Evolutionary conservation across 2,888 invertebrate species (phyloP).

Genomic region (Limenitis camilla): DNA sequence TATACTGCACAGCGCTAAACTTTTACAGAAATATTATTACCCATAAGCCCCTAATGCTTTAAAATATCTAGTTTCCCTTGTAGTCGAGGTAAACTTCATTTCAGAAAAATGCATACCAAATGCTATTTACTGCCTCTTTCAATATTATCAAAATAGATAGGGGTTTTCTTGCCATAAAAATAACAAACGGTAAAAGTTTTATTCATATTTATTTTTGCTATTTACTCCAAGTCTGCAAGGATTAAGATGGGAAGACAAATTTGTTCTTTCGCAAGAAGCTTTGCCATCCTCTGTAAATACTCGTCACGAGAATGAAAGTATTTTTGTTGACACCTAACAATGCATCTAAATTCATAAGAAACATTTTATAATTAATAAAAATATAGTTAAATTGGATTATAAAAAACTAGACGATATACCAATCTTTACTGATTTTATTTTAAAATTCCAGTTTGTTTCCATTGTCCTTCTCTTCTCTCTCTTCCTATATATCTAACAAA

Average conservation of each 20-base stretch:
- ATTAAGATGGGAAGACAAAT: neutral
- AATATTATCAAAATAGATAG: neutral
- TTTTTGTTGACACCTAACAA: conserved; percentile 6
- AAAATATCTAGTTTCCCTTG: too few species aligned
- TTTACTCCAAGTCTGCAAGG: neutral
- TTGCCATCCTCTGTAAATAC: neutral
- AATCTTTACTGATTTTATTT: too few species aligned
- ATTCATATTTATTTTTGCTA: neutral
- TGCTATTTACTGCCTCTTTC: neutral
- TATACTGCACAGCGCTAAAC: too few species aligned
- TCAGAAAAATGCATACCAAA: too few species aligned
- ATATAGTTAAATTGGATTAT: too few species aligned
- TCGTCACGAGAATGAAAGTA: neutral
- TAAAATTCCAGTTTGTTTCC: neutral
- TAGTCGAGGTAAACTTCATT: too few species aligned
- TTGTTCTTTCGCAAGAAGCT: neutral
- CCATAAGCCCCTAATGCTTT: too few species aligned
- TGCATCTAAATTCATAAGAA: neutral
- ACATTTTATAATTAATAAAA: neutral
- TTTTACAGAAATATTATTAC: too few species aligned
- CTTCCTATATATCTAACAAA: too few species aligned
- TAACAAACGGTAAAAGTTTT: neutral
- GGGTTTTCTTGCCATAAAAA: neutral
- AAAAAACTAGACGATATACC: too few species aligned
- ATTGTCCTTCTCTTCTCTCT: neutral